Conservation (phyloP, 2,888 invertebrate genomes). For the Lymantria dispar region DNA sequence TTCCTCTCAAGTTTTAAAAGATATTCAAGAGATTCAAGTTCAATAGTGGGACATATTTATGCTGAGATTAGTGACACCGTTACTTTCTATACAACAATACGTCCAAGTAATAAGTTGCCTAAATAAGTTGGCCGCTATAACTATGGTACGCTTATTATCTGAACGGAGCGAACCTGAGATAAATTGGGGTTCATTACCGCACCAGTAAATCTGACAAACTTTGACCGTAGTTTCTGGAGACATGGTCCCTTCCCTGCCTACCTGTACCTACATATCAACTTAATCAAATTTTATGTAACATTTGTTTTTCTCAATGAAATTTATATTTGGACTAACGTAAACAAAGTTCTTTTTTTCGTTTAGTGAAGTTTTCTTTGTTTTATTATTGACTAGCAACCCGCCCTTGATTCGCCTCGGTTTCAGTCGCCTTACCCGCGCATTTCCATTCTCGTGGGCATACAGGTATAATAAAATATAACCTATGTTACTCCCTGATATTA, state of each 20-base stretch:
- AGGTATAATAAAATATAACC: no score
- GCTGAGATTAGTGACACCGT: no score
- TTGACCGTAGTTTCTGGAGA: slow-evolving; percentile 36
- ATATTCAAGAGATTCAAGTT: no score
- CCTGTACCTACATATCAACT: slow-evolving; percentile 9
- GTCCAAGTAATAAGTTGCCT: neutral
- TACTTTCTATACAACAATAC: no score
- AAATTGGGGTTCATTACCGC: slow-evolving; percentile 36
- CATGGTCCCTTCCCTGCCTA: slow-evolving; percentile 13
- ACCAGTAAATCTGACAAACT: slow-evolving; percentile 43
- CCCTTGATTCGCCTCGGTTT: no score
- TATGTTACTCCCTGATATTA: no score
- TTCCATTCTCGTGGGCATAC: no score
- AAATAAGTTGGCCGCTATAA: slow-evolving; percentile 16
- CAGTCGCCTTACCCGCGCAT: no score
- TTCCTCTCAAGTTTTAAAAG: no score
- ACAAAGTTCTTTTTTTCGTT: neutral
- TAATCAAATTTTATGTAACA: slow-evolving; percentile 35
- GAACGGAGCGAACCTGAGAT: slow-evolving; percentile 12
- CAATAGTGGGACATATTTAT: no score
- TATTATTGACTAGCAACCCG: no score
- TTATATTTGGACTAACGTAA: slow-evolving; percentile 8
- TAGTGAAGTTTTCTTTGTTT: neutral
- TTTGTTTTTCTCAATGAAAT: slow-evolving; percentile 22
- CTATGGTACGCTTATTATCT: slow-evolving; percentile 12